These are phyloP conservation scores for Andrena minutula DNA, from an alignment of 2,888 invertebrate species.

Conservation along the genomic window DNA sequence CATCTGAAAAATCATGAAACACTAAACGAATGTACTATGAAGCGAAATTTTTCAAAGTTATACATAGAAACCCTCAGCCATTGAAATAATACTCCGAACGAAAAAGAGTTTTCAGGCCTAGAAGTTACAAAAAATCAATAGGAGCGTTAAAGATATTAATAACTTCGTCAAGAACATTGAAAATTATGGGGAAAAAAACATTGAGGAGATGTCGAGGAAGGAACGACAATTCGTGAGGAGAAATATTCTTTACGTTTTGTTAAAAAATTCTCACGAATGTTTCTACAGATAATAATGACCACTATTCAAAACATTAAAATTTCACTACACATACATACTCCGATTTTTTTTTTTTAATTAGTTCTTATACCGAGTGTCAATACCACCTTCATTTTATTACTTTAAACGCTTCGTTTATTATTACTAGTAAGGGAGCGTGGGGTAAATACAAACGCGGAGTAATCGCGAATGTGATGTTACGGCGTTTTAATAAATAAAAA, in stretches of 20 bases:
- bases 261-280: not conserved
- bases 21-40: not conserved
- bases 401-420: too few relatives aligned
- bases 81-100: conserved; percentile 32
- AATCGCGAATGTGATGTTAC: too few relatives aligned
- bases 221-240: not conserved
- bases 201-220: conserved; percentile 10
- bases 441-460: too few relatives aligned
- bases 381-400: too few relatives aligned
- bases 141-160: conserved; percentile 47
- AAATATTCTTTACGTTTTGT: not conserved
- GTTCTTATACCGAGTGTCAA: too few relatives aligned
- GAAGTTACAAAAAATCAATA: conserved; percentile 59
- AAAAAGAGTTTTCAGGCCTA: conserved; percentile 43
- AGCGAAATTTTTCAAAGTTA: conserved; percentile 2
- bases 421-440: too few relatives aligned
- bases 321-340: too few relatives aligned
- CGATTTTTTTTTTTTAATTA: too few relatives aligned
- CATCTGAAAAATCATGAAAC: not conserved
- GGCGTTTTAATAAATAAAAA: too few relatives aligned
- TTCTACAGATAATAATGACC: not conserved
- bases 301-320: too few relatives aligned
- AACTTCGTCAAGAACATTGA: conserved; percentile 45
- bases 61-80: conserved; percentile 18
- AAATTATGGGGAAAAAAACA: conserved; percentile 38